Evolutionary conservation across 2,888 invertebrate species (phyloP).

Genomic region (Druceiella hillmani): DNA sequence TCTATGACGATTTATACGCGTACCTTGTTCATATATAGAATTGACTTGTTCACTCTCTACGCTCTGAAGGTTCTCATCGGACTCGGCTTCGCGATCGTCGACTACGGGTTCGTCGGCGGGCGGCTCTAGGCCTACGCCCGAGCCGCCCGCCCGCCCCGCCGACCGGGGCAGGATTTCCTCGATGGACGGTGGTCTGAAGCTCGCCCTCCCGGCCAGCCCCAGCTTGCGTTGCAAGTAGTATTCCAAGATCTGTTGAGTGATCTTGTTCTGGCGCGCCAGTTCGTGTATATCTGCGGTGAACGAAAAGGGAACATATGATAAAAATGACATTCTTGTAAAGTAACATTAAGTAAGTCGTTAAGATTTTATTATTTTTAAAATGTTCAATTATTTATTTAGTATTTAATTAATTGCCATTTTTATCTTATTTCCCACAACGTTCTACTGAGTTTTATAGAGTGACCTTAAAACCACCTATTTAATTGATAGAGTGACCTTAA

Average conservation of each 20-base stretch:
- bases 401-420: constrained; percentile 4
- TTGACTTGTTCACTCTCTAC: constrained; percentile 68
- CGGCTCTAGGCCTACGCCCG: constrained; percentile 28
- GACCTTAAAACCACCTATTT: no score
- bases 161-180: constrained; percentile 59
- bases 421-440: constrained; percentile 4
- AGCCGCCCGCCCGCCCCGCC: constrained; percentile 30
- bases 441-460: no score
- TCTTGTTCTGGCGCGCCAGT: constrained; percentile 68
- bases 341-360: no score
- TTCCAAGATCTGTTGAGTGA: constrained; percentile 70
- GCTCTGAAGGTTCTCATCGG: constrained; percentile 57
- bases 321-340: no score
- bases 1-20: no score
- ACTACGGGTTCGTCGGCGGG: constrained; percentile 30
- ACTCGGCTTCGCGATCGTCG: constrained; percentile 23
- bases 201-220: constrained; percentile 49
- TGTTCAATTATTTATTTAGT: no score
- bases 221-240: constrained; percentile 66
- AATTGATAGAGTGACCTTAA: no score
- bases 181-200: constrained; percentile 53
- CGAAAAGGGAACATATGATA: constrained; percentile 47
- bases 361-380: no score
- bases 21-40: constrained; percentile 54
- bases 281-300: constrained; percentile 48